Conservation (phyloP, 64 coral and sea anemone species). For the Actinia tenebrosa region DNA sequence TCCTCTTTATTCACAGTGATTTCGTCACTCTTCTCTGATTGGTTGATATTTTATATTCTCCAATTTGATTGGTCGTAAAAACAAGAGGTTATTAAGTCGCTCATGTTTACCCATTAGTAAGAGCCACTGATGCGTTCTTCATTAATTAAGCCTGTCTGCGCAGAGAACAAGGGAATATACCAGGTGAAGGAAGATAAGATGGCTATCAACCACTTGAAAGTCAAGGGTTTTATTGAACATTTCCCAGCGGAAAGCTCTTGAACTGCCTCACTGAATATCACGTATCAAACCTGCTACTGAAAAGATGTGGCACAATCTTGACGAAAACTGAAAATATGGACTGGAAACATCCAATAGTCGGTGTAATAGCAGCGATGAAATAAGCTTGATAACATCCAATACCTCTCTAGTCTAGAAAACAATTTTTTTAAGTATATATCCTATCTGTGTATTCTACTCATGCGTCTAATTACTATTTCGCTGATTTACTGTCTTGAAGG, state of each 20-base stretch:
- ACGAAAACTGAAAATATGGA: no score
- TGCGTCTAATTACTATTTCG: no score
- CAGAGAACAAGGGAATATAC: background rate
- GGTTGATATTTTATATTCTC: background rate
- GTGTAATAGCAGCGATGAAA: no score
- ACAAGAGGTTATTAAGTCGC: background rate
- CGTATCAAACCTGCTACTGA: background rate
- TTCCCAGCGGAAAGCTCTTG: background rate
- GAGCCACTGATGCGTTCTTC: background rate
- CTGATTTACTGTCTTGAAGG: no score
- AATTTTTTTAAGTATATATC: no score
- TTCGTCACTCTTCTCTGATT: no score
- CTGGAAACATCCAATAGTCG: no score
- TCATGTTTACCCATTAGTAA: background rate
- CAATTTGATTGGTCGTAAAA: background rate
- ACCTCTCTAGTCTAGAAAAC: no score
- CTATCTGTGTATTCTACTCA: no score
- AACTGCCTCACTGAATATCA: background rate
- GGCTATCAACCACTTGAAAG: background rate
- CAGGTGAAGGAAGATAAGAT: constrained; percentile 6
- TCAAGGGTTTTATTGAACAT: constrained; percentile 2
- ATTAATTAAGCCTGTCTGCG: background rate
- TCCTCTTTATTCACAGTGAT: no score
- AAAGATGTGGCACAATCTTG: no score
- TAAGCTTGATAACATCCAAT: no score